These are phyloP conservation scores for Conus canariensis DNA, from an alignment of 2,888 invertebrate genomes.

Conservation along the genomic window DNA sequence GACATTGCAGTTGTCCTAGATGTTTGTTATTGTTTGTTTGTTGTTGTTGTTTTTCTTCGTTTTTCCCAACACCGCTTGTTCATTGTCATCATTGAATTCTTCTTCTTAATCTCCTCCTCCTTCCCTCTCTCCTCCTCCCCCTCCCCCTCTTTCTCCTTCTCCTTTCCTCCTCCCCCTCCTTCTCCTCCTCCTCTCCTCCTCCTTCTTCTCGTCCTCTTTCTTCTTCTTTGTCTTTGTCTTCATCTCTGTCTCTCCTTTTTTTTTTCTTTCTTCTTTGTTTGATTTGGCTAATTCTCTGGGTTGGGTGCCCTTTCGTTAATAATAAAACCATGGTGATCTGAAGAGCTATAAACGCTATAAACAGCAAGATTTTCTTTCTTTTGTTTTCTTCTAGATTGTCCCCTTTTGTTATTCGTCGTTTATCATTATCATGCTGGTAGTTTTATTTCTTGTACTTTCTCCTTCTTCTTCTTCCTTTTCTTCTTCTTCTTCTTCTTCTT, in stretches of 20 bases:
- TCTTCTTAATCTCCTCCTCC: too few species aligned
- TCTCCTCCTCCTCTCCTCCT: neutral
- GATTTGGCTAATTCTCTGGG: neutral
- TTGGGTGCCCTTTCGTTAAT: neutral
- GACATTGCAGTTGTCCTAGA: too few species aligned
- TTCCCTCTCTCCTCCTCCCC: neutral
- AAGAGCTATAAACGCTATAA: too few species aligned
- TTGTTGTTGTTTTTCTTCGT: too few species aligned
- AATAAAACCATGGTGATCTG: too few species aligned
- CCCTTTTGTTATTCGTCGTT: neutral
- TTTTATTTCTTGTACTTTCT: neutral
- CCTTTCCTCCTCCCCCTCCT: neutral
- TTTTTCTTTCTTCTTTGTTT: neutral
- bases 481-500: neutral
- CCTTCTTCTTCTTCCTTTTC: neutral
- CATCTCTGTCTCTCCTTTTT: too few species aligned
- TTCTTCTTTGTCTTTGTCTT: too few species aligned
- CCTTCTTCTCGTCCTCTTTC: conserved; percentile 22
- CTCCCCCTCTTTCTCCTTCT: conserved; percentile 12
- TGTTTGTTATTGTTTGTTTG: too few species aligned
- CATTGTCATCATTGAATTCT: too few species aligned
- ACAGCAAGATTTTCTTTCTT: neutral
- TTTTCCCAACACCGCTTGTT: too few species aligned
- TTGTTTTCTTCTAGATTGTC: neutral
- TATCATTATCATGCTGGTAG: neutral